phyloP scores from a whole-genome alignment of 2,113 vertebrate genomes.

The Bubalus kerabau region DNA sequence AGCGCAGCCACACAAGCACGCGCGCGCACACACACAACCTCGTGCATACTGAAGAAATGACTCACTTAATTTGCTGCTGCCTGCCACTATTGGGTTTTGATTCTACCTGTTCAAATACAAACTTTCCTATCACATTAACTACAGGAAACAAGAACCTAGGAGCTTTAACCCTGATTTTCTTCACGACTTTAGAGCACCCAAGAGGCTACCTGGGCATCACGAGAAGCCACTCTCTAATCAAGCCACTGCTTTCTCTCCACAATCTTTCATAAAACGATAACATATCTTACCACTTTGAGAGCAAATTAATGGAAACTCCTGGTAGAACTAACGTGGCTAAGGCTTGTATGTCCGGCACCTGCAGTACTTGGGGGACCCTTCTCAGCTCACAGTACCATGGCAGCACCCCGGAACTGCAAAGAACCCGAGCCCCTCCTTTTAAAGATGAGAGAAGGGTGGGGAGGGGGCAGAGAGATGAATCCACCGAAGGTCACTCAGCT shows the following conservation, averaged over 20 bases:
- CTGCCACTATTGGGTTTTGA: slow-evolving; percentile 65
- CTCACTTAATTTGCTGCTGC: slow-evolving; percentile 70
- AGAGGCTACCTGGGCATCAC: not conserved
- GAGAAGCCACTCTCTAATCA: not conserved
- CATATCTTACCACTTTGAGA: not conserved
- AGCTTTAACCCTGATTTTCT: not conserved
- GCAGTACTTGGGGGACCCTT: not conserved
- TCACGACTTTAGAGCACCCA: not conserved
- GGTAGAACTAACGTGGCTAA: not conserved
- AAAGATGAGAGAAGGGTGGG: not conserved
- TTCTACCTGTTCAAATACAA: slow-evolving; percentile 67
- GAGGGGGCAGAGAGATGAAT: not conserved
- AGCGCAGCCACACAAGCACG: not conserved
- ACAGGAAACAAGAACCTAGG: slow-evolving; percentile 28
- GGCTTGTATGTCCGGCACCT: not conserved
- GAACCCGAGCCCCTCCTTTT: not conserved
- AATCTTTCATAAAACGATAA: not conserved
- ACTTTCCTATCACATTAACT: slow-evolving; percentile 67
- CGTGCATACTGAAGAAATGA: slow-evolving; percentile 64
- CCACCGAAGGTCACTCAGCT: slow-evolving; percentile 57
- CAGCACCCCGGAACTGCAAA: not conserved
- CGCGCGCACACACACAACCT: slow-evolving; percentile 4
- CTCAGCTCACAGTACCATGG: not conserved
- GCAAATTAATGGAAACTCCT: not conserved
- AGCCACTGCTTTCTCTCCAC: not conserved